Evolutionary conservation across 2,113 vertebrate genomes (phyloP).

Genomic region (Spea bombifrons): DNA sequence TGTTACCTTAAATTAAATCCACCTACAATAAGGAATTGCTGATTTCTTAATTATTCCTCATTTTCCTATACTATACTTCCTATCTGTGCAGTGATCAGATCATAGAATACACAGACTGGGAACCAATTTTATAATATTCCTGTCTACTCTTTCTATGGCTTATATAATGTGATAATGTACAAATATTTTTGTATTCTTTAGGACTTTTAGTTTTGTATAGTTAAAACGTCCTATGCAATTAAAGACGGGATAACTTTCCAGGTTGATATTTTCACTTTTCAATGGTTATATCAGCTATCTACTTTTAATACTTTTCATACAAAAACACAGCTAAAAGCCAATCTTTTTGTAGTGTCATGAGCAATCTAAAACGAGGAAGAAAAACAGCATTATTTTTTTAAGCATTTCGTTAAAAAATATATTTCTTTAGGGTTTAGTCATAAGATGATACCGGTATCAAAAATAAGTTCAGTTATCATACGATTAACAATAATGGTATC

Average conservation of each 20-base stretch:
- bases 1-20: too few relatives aligned
- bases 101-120: too few relatives aligned
- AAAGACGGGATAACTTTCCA: constrained; percentile 14
- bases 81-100: too few relatives aligned
- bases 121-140: neutral
- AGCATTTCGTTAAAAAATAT: neutral
- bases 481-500: neutral
- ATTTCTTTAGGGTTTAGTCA: neutral
- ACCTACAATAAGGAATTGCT: too few relatives aligned
- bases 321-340: neutral
- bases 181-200: constrained; percentile 42
- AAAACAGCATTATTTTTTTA: neutral
- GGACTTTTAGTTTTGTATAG: neutral
- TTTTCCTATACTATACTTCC: too few relatives aligned
- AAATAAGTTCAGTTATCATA: neutral
- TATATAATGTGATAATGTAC: constrained; percentile 21
- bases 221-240: constrained; percentile 31
- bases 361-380: neutral
- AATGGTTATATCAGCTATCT: neutral
- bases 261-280: constrained; percentile 5
- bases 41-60: too few relatives aligned
- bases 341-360: neutral
- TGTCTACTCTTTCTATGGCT: neutral
- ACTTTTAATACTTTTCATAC: neutral
- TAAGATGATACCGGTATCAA: neutral